Percentiles rank a stretch among this genome's conserved stretches.
Conservation (phyloP, 2,797 vertebrate species). For the Pseudopleuronectes americanus region DNA sequence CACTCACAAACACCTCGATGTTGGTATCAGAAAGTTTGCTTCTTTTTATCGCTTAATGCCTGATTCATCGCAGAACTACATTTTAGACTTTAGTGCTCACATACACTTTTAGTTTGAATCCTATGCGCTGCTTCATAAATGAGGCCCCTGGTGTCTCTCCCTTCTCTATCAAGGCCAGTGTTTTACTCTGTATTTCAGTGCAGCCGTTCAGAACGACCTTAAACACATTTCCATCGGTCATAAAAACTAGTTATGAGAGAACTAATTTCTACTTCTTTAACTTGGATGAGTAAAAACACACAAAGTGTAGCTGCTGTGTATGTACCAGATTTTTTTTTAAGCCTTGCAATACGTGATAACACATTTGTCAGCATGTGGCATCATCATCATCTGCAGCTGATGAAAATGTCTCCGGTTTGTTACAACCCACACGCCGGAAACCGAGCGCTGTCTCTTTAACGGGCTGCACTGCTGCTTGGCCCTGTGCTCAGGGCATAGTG, state of each 20-base stretch:
- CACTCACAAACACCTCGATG: too few relatives aligned
- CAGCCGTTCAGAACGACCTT: neutral
- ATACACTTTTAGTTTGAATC: too few relatives aligned
- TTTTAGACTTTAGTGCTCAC: too few relatives aligned
- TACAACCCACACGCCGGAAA: slow-evolving; percentile 36
- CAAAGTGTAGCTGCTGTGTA: neutral
- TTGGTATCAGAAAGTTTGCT: too few relatives aligned
- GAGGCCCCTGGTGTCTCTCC: neutral
- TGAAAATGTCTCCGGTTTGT: slow-evolving; percentile 49
- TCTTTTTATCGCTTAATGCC: too few relatives aligned
- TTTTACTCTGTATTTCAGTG: neutral
- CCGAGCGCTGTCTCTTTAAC: slow-evolving; percentile 80
- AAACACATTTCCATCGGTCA: neutral
- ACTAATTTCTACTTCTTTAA: too few relatives aligned
- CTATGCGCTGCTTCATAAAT: too few relatives aligned
- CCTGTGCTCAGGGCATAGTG: slow-evolving; percentile 68
- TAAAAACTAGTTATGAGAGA: neutral
- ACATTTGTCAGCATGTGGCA: slow-evolving; percentile 58
- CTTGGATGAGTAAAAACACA: neutral
- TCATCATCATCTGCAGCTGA: slow-evolving; percentile 71
- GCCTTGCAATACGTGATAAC: slow-evolving; percentile 20
- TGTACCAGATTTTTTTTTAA: neutral
- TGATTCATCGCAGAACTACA: too few relatives aligned
- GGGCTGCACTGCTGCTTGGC: slow-evolving; percentile 61
- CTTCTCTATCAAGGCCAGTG: neutral